Evolutionary conservation across 2,113 vertebrate genomes (phyloP), one percentile per base, ranked within the genome.

Genomic region (Urocitellus parryii): DNA sequence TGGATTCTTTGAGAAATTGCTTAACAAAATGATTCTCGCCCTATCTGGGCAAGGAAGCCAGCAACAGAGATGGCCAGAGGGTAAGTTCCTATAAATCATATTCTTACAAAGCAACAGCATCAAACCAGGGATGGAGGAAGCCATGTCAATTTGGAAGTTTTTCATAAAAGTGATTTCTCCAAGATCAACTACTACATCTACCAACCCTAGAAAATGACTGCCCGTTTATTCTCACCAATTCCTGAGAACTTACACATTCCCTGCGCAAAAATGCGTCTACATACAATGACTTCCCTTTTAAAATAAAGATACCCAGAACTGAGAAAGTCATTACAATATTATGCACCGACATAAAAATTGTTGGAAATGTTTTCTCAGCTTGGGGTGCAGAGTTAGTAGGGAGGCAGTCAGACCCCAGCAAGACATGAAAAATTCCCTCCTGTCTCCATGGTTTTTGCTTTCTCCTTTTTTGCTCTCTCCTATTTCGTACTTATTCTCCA

Each of bases 341-440:
- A 14, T 0, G 0, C 10, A 27, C 22, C 0, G 11, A 18, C 25
- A 4, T 14, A 24, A 42, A 58, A 37, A 29, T 0, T 8, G n/a
- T n/a, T 58, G 18, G 16, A 27, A 37, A 65, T 48, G 65, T 48
- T 79, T 79, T 53, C 39, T 77, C 7, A 27, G 11, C 4, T 12
- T 29, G 16, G 27, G 0, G 20, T 34, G 13, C 32, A 32, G 8
- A 6, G 53, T 29, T 27, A 14, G 58, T 45, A 24, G 61, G 24
- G 24, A 27, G 61, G 24, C 6, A 3, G 39, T 11, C 20, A 7
- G 0, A 1, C 7, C 3, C 16, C 16, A 4, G n/a, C 9, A 53
- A 8, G 1, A 72, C 16, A 45, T 48, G 61, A 51, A 48, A 39
- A 7, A 1, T 0, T 5, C 24, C 25, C 29, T 72, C 42, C 2